phyloP scores from a whole-genome alignment of 1,140 invertebrate genomes.

The Nixonia krombeini region DNA sequence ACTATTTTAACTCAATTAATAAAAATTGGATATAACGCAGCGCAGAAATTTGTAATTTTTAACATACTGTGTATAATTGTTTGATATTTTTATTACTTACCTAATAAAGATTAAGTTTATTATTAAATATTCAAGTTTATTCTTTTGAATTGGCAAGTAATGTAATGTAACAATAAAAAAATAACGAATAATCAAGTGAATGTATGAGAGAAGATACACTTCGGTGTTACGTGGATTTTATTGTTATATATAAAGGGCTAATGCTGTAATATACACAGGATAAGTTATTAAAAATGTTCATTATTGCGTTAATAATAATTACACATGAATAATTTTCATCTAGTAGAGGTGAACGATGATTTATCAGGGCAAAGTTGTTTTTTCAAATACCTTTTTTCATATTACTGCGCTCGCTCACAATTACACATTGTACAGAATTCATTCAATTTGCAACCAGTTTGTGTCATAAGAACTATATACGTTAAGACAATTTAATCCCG shows the following conservation, averaged over 20 bases:
- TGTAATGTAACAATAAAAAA: too few relatives aligned
- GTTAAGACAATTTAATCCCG: too few relatives aligned
- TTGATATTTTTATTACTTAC: too few relatives aligned
- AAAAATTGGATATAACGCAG: too few relatives aligned
- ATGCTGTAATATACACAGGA: constrained; percentile 69
- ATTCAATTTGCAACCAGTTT: constrained; percentile 23
- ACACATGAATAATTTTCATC: constrained; percentile 63
- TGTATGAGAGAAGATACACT: not conserved
- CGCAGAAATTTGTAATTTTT: too few relatives aligned
- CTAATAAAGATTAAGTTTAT: too few relatives aligned
- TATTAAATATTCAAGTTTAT: too few relatives aligned
- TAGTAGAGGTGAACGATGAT: constrained; percentile 58
- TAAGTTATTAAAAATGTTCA: constrained; percentile 70
- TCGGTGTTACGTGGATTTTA: constrained; percentile 63
- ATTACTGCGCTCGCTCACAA: constrained; percentile 20
- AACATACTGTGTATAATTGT: too few relatives aligned
- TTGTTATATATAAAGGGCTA: constrained; percentile 67
- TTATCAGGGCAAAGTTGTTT: constrained; percentile 34
- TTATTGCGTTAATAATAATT: constrained; percentile 67
- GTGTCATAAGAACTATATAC: too few relatives aligned
- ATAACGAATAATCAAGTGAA: too few relatives aligned
- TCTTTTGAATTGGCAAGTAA: too few relatives aligned
- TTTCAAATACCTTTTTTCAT: constrained; percentile 34
- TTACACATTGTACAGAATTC: constrained; percentile 25
- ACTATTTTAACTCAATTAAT: too few relatives aligned